Evolutionary conservation across 2,797 vertebrate genomes (phyloP).

Genomic region (Poeciliopsis paucimaculata): DNA sequence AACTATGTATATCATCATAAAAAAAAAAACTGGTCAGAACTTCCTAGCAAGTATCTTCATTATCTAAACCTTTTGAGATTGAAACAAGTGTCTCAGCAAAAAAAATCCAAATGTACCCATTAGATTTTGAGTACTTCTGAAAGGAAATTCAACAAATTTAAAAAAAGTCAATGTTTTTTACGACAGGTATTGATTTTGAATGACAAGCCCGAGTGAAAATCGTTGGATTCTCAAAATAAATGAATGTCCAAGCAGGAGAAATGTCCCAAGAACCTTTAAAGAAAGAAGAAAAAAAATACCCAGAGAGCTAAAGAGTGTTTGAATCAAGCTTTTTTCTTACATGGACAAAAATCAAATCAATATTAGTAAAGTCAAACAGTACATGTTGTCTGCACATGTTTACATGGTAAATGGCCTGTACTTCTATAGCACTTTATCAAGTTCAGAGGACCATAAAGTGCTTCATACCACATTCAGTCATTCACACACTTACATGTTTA

Average conservation of each 20-base stretch:
- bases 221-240: neutral
- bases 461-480: too few species aligned
- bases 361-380: slow-evolving; percentile 13
- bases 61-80: neutral
- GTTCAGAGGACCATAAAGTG: too few species aligned
- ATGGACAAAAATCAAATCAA: slow-evolving; percentile 21
- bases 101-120: slow-evolving; percentile 6
- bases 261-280: neutral
- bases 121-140: neutral
- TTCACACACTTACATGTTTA: neutral
- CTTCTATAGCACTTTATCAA: too few species aligned
- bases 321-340: neutral
- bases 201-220: neutral
- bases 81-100: neutral
- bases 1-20: neutral
- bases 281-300: neutral
- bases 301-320: neutral
- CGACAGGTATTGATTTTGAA: slow-evolving; percentile 3
- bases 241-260: neutral
- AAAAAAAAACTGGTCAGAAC: neutral
- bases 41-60: slow-evolving; percentile 5
- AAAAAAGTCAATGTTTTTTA: slow-evolving; percentile 1
- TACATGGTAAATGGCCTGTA: neutral
- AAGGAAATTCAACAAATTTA: neutral
- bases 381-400: neutral